Evolutionary conservation across 2,113 vertebrate species (phyloP), one percentile per base, ranked within the genome.

Genomic region (Egretta garzetta): DNA sequence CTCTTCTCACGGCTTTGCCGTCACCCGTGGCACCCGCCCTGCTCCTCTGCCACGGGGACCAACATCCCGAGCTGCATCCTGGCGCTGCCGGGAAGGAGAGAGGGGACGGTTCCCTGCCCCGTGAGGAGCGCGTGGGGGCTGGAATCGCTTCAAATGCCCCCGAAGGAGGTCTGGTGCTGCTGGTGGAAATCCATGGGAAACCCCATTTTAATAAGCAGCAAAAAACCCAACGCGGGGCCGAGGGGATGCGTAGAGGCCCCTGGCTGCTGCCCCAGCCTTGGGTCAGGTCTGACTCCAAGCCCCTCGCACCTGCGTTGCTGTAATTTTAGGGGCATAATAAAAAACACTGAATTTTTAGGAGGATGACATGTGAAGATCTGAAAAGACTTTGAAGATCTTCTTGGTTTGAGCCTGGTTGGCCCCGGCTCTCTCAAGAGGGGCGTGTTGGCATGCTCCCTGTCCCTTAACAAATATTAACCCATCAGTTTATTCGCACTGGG

Each of bases 1-100:
- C 37, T 20, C 37, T 43, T 20, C 32, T 17, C 7, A 32, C 0
- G 2, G 76, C 24, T 49, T 35, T n/a, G 30, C 58, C 24, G 30
- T 80, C 67, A 14, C 64, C 39, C 27, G 49, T 28, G 45, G 66
- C 86, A 28, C n/a, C 50, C 24, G 1, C 20, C 58, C 59, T 5
- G 24, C 26, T n/a, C 58, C 75, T 63, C 66, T 1, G 0, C 28
- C 2, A 0, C 1, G 1, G n/a, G 58, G n/a, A 49, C 16, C 10
- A 14, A 49, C 50, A 30, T 33, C 39, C 50, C 26, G 4, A 17
- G 41, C 59, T 56, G 39, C 39, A 27, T 33, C 59, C n/a, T 6
- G 4, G 71, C 1, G 1, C 49, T 32, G 59, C 49, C 82, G 64
- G 49, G 33, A 64, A 64, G 70, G 49, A 21, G 39, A 27, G 60